Evolutionary conservation across 2,113 vertebrate species (phyloP).

Genomic region (Tonatia bakeri): DNA sequence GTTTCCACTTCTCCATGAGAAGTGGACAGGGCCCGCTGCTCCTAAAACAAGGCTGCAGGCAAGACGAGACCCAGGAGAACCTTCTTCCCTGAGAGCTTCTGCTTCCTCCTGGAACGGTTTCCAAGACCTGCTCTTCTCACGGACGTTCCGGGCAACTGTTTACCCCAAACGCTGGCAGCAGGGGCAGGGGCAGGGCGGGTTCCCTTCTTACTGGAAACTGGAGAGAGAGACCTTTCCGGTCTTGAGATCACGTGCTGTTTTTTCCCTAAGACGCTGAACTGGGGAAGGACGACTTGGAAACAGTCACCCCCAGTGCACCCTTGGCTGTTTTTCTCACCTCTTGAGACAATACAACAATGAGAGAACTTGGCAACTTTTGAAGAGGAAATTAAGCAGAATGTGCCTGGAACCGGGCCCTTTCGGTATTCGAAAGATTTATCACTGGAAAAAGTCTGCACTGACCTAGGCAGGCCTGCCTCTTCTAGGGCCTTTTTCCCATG

Average conservation of each 20-base stretch:
- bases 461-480: background rate
- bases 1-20: background rate
- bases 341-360: conserved; percentile 66
- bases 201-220: conserved; percentile 58
- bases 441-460: background rate
- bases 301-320: background rate
- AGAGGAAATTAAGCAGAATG: conserved; percentile 64
- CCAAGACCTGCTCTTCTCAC: background rate
- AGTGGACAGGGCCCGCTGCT: background rate
- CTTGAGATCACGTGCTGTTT: conserved; percentile 37
- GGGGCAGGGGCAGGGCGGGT: conserved; percentile 11
- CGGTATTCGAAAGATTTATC: conserved; percentile 24
- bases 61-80: background rate
- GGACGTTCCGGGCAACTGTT: background rate
- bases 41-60: background rate
- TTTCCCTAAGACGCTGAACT: conserved; percentile 33
- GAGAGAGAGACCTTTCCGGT: conserved; percentile 35
- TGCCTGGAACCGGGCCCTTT: conserved; percentile 50
- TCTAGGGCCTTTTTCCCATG: background rate
- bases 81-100: accelerated
- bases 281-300: conserved; percentile 31
- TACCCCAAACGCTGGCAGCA: background rate
- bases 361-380: conserved; percentile 63
- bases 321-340: conserved; percentile 65
- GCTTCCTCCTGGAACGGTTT: background rate